Evolutionary conservation across 30 jellyfish, hydroid and myxozoan genomes (phyloP), one percentile per base, ranked within the genome.

Genomic region (Rhopilema esculentum): DNA sequence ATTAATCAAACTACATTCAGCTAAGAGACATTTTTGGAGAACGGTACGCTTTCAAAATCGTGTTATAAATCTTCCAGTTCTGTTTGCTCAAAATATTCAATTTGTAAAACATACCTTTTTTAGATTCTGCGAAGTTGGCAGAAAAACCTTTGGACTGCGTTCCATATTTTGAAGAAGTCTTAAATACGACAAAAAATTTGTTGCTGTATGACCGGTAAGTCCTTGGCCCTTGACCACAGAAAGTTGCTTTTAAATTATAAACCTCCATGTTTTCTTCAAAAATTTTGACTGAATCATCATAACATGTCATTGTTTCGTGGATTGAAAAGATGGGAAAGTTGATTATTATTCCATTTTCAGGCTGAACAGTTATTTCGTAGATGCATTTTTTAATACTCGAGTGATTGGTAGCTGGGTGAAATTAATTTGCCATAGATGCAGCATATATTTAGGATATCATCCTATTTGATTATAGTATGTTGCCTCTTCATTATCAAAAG

Each of bases 221-320:
- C 18, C 77, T 67, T 22, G 49, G 29, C 20, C 77, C 77, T 67
- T 21, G 26, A 24, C 77, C 77, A 67, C 77, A 67, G 24, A 17
- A 67, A 7, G 77, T 67, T 1, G 77, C 77, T 67, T 49, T 52
- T 8, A 67, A 26, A 22, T 17, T 19, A 24, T 8, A 8, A 67
- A 17, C 29, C 29, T 49, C 26, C 29, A 2, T 0, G 18, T 24
- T 8, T 1, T 24, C 49, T 24, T 67, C 16, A 67, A 24, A 67
- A 8, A 67, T 67, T 21, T 67, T 67, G 1, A 67, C 9, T 24
- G 26, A 67, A 23, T 67, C 77, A 67, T 67, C 26, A 24, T 52
- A 24, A 22, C 77, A 67, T 8, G 77, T 67, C 8, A 20, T 2
- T 22, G 77, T 24, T 24, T 17, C 26, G 16, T 67, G 52, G 20